Percentiles rank a stretch among this genome's conserved stretches.
These are phyloP conservation scores for Plutella xylostella DNA, from an alignment of 2,888 invertebrate species.

Conservation along the genomic window DNA sequence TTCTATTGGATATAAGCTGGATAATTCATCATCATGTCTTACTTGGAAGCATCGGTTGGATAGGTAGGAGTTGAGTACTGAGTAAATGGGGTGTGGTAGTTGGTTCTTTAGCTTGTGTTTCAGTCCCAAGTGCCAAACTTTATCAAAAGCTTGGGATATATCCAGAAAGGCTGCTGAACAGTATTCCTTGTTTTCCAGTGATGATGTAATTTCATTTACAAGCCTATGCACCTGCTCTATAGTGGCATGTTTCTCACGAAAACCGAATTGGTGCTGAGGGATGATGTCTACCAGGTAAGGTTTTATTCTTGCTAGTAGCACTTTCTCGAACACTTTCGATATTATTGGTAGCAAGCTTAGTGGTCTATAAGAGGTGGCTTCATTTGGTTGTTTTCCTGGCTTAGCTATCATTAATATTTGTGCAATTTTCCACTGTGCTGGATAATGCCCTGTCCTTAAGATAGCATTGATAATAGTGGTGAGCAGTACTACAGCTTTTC, in stretches of 20 bases:
- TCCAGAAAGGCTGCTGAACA: conserved; percentile 18
- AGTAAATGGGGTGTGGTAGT: conserved; percentile 5
- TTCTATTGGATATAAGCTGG: background rate
- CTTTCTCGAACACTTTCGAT: no score
- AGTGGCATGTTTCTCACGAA: no score
- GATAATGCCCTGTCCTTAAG: background rate
- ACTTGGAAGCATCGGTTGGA: background rate
- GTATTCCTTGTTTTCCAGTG: conserved; percentile 16
- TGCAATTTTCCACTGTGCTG: conserved; percentile 1
- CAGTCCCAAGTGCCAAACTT: conserved; percentile 19
- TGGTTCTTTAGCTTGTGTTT: conserved; percentile 16
- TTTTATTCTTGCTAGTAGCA: no score
- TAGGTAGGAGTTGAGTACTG: conserved; percentile 1
- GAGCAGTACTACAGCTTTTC: background rate
- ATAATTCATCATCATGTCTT: background rate
- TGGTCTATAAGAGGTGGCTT: no score
- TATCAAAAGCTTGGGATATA: conserved; percentile 20
- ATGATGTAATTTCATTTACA: conserved; percentile 12
- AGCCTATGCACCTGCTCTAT: no score
- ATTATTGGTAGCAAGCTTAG: no score
- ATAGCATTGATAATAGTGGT: background rate
- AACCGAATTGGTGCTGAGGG: no score
- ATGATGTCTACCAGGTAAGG: no score
- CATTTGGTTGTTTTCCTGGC: background rate
- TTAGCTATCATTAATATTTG: conserved; percentile 4